Base-by-base conservation (phyloP, 2,113 vertebrate species). In the Aramus guarauna region DNA sequence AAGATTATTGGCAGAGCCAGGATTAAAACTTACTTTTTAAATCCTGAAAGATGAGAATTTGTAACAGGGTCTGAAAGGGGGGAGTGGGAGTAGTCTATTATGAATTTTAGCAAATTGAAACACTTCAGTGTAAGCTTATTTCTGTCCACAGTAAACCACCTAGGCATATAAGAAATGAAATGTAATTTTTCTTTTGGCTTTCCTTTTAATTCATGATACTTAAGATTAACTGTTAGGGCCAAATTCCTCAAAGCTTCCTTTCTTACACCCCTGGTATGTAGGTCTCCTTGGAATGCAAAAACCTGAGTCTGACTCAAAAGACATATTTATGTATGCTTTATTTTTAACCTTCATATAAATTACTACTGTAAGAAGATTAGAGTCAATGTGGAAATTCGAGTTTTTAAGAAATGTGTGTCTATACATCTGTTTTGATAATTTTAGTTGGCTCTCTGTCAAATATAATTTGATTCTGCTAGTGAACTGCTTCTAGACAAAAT, bases 21-120 rank as follows among this genome's bases (percentile, higher is more conserved):
- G 87, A 94, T 93, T 95, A 95, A 90, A 96, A 94, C 2, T 96
- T 72, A 8, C 71, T 87, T 95, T 87, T 91, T 34, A 89, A 96
- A 96, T 86, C 87, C 92, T n/a, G 23, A 81, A 76, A 80, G 58
- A 94, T 73, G 71, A 83, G 50, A 41, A 19, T 66, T 83, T 90
- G 32, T 77, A 84, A 81, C n/a, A 48, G 53, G 74, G 36, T 36
- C 81, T 87, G 73, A n/a, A 72, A 43, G 43, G 26, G 20, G 11
- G 26, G 13, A 5, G 17, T 26, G 27, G 11, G 3, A 10, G 6
- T 19, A 34, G 14, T 50, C 41, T 79, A 16, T n/a, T 71, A 43
- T 1, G 83, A 67, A 60, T 72, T 83, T 85, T 19, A 75, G 64
- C 24, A 68, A 52, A 75, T 37, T 81, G 47, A 81, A 91, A 74